These are phyloP conservation scores for Sebastes glaucus DNA, from an alignment of 2,797 vertebrate genomes.

Conservation along the genomic window DNA sequence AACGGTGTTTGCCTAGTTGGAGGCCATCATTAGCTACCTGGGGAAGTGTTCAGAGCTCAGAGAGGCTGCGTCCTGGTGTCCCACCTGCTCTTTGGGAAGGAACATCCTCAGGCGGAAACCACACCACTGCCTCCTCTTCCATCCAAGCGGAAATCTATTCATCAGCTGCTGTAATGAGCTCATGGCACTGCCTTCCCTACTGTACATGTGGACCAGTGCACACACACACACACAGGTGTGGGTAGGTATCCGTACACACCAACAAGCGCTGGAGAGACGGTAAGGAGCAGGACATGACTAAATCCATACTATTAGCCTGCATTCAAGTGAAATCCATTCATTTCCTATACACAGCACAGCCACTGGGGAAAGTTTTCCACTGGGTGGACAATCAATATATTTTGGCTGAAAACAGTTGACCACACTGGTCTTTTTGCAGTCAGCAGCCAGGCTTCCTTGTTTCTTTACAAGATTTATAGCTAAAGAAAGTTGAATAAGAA, in stretches of 20 bases:
- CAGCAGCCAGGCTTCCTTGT: neutral
- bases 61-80: constrained; percentile 44
- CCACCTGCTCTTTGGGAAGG: constrained; percentile 63
- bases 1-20: constrained; percentile 69
- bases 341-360: neutral
- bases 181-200: constrained; percentile 9
- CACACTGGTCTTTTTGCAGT: neutral
- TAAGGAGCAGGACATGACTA: neutral
- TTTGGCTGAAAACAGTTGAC: neutral
- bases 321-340: neutral
- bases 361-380: neutral
- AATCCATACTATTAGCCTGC: neutral
- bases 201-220: constrained; percentile 3
- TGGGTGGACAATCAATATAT: neutral
- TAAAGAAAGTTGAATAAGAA: neutral
- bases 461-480: neutral
- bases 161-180: constrained; percentile 73
- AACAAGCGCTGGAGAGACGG: neutral
- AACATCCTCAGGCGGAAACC: constrained; percentile 61
- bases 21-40: constrained; percentile 61
- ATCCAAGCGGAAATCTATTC: constrained; percentile 68
- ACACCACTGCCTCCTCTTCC: constrained; percentile 21
- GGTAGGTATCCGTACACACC: neutral
- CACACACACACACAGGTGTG: neutral
- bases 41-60: constrained; percentile 56